Evolutionary conservation across 53 echinoderm and acorn worm genomes (phyloP), one percentile per base, ranked within the genome.

Genomic region (Arbacia lixula): DNA sequence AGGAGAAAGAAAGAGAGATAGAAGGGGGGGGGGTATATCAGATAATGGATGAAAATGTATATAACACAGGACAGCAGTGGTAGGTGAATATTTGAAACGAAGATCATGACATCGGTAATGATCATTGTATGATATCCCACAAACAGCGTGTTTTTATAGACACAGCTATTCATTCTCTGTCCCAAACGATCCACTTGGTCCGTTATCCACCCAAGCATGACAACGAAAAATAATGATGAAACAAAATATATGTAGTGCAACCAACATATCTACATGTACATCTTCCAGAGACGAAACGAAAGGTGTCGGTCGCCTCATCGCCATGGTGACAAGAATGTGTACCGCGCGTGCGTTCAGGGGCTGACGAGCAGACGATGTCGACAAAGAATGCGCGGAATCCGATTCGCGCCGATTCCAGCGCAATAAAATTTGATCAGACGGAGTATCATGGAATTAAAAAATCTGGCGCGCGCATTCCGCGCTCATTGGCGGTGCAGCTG

Each of bases 341-440:
- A 5, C 8, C 46, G 46, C 46, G 58, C 43, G n/a, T 54, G 58
- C 82, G 49, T 33, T 60, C 49, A 21, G 27, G 32, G 82, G 49
- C 62, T 81, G 64, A 49, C 82, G 64, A 63, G 50, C 62, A 61
- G 64, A 81, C 63, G 62, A 43, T 63, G 64, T n/a, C n/a, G n/a
- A n/a, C 4, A 19, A 6, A 52, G 82, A 30, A 81, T 81, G 42
- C 29, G 27, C 9, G 64, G 82, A 62, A 81, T 63, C 35, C 50
- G 50, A 63, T 46, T 40, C 82, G 82, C 82, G 82, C 82, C 29
- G 82, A 63, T 81, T 63, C 63, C 46, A 81, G 50, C 50, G 82
- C 82, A 81, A 81, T 81, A 81, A 81, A 81, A 81, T 64, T n/a
- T 49, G 77, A 77, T 58, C 77, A 77, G 57, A 77, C 77, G 39